Evolutionary conservation across 1,140 invertebrate genomes (phyloP), one percentile per base, ranked within the genome.

Genomic region (Oncopeltus fasciatus): DNA sequence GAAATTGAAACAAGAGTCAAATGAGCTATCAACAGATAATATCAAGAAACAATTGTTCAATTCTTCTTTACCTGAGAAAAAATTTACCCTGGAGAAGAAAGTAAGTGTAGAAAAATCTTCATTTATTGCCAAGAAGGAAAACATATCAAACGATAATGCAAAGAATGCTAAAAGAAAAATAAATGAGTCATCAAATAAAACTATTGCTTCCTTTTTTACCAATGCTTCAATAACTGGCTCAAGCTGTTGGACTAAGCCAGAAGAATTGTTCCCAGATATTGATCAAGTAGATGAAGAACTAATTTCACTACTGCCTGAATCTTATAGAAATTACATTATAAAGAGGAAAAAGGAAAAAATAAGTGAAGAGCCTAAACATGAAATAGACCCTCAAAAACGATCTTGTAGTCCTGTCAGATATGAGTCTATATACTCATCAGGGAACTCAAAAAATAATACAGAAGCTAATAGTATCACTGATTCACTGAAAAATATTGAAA

Each of bases 201-300:
- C 44, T 16, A 59, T 31, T 21, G 20, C n/a, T 29, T 3, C 16
- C 14, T 43, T 56, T 47, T 47, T 62, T 31, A 27, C 51, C 16
- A 44, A 60, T 38, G 51, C 21, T 16, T 47, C 46, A 5, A 63
- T 60, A 28, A 26, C 57, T 47, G 60, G 58, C 18, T 21, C 16
- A 26, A n/a, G n/a, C n/a, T n/a, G n/a, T n/a, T 66, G 65, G 65
- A 43, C 64, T 24, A 64, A 64, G 11, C 64, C 64, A 14, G 27
- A 26, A 28, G 67, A 68, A 60, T 61, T 68, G 2, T 68, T 68
- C 60, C 67, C 67, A 14, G 64, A 68, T 61, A 44, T 67, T 11
- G 38, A 64, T 26, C 47, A 58, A 21, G 61, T 67, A 21, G 67
- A 68, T 59, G 64, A 67, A 18, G 60, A 62, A 27, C 38, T 59